phyloP scores from a whole-genome alignment of 2,888 invertebrate genomes.

The Enchytraeus crypticus region DNA sequence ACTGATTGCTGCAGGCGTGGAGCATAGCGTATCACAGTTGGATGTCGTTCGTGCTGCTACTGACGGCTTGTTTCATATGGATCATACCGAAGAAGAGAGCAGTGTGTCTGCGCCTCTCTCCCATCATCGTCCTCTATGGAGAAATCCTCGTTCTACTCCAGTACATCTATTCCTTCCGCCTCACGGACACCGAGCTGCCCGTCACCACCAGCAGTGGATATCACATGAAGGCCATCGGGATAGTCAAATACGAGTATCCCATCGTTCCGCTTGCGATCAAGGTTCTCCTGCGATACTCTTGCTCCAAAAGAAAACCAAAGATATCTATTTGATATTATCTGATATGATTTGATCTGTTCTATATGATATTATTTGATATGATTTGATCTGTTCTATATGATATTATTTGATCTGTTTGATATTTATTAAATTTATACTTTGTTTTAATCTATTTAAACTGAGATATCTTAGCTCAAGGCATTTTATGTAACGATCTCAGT shows the following conservation, averaged over 20 bases:
- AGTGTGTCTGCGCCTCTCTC: conserved; percentile 82
- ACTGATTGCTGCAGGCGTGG: conserved; percentile 67
- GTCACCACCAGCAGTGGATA: conserved; percentile 29
- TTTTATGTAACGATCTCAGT: no score
- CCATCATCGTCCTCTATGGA: conserved; percentile 76
- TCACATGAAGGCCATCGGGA: conserved; percentile 38
- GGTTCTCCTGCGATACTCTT: no score
- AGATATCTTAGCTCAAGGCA: no score
- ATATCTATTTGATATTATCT: no score
- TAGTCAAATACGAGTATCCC: conserved; percentile 54
- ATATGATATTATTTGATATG: no score
- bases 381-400: no score
- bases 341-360: no score
- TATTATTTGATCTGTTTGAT: no score
- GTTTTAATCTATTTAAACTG: no score
- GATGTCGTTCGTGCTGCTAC: conserved; percentile 84
- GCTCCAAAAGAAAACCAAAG: no score
- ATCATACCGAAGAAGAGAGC: conserved; percentile 67
- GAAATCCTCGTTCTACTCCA: conserved; percentile 75
- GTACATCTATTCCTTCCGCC: conserved; percentile 66
- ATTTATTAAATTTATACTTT: no score
- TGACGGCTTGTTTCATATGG: conserved; percentile 93
- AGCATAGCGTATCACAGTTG: conserved; percentile 97
- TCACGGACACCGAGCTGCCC: conserved; percentile 74
- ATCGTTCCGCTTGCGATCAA: conserved; percentile 54